phyloP scores from a whole-genome alignment of 2,797 vertebrate genomes.

The Silurus lanzhouensis region DNA sequence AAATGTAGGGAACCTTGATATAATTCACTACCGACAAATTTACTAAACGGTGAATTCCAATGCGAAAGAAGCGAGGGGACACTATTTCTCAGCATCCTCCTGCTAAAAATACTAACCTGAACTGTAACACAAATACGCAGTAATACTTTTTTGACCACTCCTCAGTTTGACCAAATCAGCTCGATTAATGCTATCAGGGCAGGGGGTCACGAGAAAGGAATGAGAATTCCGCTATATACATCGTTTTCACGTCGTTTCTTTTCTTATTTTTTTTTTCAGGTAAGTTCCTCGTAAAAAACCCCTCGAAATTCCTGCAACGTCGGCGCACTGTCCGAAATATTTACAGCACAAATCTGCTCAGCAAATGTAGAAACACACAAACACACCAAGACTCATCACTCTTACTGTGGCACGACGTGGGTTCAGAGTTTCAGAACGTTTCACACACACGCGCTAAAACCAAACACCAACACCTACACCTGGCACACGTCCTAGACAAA shows the following conservation, averaged over 20 bases:
- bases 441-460: slow-evolving; percentile 34
- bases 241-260: neutral
- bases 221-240: neutral
- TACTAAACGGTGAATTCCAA: neutral
- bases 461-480: slow-evolving; percentile 63
- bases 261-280: neutral
- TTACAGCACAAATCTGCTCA: slow-evolving; percentile 39
- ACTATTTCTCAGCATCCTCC: slow-evolving; percentile 9
- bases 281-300: neutral
- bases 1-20: neutral
- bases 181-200: neutral
- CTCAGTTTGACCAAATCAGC: neutral
- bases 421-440: slow-evolving; percentile 42
- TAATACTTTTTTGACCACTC: slow-evolving; percentile 53
- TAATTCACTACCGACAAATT: neutral
- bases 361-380: slow-evolving; percentile 33
- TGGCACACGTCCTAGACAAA: slow-evolving; percentile 63
- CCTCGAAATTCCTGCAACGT: neutral
- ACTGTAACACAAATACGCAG: slow-evolving; percentile 45
- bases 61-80: neutral
- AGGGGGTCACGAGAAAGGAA: neutral
- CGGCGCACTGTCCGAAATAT: slow-evolving; percentile 3
- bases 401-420: slow-evolving; percentile 48
- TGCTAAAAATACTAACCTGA: slow-evolving; percentile 15
- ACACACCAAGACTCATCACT: slow-evolving; percentile 20